These are phyloP conservation scores for Gavialis gangeticus DNA, from an alignment of 2,113 vertebrate species.

Conservation along the genomic window DNA sequence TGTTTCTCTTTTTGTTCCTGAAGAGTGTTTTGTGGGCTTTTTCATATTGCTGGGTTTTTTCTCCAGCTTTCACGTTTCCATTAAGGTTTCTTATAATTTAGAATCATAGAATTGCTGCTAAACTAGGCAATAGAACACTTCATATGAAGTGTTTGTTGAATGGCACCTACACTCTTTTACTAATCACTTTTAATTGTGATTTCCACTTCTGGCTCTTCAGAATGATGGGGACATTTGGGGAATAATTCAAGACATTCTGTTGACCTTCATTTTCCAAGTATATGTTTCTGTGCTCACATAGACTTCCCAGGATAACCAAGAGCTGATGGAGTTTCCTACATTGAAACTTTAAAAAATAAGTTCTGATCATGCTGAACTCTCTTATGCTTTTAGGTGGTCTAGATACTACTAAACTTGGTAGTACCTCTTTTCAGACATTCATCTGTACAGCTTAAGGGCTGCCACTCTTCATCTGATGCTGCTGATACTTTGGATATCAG, in stretches of 20 bases:
- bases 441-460: neutral
- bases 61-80: neutral
- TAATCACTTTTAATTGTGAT: neutral
- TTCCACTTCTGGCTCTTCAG: neutral
- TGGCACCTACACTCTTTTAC: neutral
- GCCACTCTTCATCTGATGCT: neutral
- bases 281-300: neutral
- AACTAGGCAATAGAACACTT: neutral
- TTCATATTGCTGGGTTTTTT: neutral
- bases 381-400: neutral
- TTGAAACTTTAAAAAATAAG: neutral
- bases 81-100: neutral
- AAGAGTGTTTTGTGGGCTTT: neutral
- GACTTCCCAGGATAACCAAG: neutral
- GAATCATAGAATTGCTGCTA: neutral
- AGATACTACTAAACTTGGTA: neutral
- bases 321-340: neutral
- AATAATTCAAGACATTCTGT: neutral
- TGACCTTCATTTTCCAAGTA: neutral
- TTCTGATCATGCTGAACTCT: neutral
- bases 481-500: neutral
- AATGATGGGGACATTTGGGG: neutral
- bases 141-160: neutral
- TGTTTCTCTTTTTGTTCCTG: neutral
- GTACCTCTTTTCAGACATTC: neutral